Conservation (phyloP, 2,888 invertebrate species). For the Chaetogeoica ovagalla region DNA sequence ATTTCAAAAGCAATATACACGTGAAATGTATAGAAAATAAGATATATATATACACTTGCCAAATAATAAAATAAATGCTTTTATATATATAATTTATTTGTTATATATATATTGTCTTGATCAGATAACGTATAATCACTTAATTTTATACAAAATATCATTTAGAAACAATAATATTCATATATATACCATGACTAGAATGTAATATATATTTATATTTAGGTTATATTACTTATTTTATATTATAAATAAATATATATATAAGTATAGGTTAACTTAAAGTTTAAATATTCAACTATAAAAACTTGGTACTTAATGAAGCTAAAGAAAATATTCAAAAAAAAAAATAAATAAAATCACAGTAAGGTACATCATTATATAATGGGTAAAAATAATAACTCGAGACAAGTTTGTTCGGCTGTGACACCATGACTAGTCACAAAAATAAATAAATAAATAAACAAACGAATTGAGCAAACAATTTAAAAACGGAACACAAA, state of each 20-base stretch:
- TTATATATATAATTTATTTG: conserved; percentile 38
- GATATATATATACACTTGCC: conserved; percentile 16
- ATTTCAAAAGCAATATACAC: background rate
- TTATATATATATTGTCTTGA: conserved; percentile 43
- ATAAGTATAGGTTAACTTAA: conserved; percentile 22
- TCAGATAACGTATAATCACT: conserved; percentile 46
- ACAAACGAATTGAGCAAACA: conserved; percentile 49
- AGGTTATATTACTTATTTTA: conserved; percentile 33
- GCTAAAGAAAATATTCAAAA: conserved; percentile 45
- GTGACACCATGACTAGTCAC: conserved; percentile 52
- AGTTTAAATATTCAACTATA: conserved; percentile 45
- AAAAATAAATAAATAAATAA: conserved; percentile 15
- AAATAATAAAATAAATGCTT: conserved; percentile 26
- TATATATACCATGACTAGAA: conserved; percentile 50
- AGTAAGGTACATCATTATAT: conserved; percentile 40
- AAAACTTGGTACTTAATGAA: conserved; percentile 36
- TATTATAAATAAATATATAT: conserved; percentile 10
- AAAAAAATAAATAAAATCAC: conserved; percentile 45
- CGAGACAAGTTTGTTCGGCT: conserved; percentile 37
- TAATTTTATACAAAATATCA: conserved; percentile 50
- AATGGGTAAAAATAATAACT: conserved; percentile 38
- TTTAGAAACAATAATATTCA: conserved; percentile 35
- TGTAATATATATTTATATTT: conserved; percentile 38
- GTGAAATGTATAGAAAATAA: background rate
- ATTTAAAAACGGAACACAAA: conserved; percentile 52